Conservation (phyloP, 2,797 vertebrate species). For the Caiman crocodilus region DNA sequence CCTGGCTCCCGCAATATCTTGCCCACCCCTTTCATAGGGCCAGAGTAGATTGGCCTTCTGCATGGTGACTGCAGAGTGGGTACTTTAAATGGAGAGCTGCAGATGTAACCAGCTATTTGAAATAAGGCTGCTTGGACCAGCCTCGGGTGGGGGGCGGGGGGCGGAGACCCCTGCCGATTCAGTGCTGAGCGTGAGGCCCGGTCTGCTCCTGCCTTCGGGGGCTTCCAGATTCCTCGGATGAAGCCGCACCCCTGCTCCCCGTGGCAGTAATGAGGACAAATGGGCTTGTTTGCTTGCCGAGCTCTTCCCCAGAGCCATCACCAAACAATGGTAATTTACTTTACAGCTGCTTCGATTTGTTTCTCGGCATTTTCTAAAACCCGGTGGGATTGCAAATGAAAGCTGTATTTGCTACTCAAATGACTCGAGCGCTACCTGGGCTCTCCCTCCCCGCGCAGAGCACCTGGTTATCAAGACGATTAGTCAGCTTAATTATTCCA, state of each 20-base stretch:
- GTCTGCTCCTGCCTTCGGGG: not conserved
- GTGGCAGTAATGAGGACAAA: not conserved
- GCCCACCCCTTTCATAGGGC: not conserved
- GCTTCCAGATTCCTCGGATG: not conserved
- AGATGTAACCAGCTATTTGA: not conserved
- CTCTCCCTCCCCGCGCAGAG: not conserved
- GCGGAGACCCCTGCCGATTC: fast-evolving
- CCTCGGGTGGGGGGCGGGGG: not conserved
- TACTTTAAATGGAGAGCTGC: not conserved
- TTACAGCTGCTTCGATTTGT: slow-evolving; percentile 74
- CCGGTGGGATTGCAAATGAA: slow-evolving; percentile 59
- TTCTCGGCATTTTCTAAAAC: slow-evolving; percentile 34
- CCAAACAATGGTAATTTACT: slow-evolving; percentile 73
- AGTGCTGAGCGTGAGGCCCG: not conserved
- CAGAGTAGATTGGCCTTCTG: not conserved
- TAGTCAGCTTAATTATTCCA: slow-evolving; percentile 1
- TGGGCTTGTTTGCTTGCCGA: slow-evolving; percentile 60
- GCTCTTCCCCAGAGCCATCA: slow-evolving; percentile 68
- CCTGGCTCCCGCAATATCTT: too few relatives aligned
- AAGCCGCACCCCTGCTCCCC: not conserved
- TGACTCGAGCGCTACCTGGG: not conserved
- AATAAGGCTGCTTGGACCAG: not conserved
- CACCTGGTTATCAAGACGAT: not conserved
- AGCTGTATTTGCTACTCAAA: slow-evolving; percentile 30
- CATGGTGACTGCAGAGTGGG: not conserved